Conservation (phyloP, 2,888 invertebrate species). For the Dryocosmus kuriphilus region DNA sequence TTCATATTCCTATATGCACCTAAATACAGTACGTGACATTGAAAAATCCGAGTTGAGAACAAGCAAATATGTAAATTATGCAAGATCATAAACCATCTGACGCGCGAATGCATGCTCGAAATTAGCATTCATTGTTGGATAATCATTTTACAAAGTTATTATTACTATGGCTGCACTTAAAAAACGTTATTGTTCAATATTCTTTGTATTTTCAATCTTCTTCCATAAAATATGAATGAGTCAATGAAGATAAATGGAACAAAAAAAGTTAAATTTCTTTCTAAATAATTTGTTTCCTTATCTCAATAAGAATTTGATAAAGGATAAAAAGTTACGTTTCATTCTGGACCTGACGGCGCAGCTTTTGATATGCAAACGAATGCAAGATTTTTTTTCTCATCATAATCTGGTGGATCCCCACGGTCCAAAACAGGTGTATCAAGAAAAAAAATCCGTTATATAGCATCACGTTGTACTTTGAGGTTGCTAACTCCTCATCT, state of each 20-base stretch:
- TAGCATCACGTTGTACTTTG: neutral
- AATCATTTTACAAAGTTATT: neutral
- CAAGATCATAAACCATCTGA: neutral
- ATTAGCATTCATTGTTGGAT: neutral
- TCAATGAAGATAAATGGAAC: too few relatives aligned
- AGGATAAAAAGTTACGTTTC: neutral
- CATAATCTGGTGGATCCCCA: neutral
- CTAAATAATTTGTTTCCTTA: too few relatives aligned
- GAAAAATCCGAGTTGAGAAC: conserved; percentile 22
- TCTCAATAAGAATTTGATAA: neutral
- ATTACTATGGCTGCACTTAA: neutral
- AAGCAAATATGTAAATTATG: neutral
- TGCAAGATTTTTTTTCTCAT: neutral
- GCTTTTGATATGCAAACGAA: conserved; percentile 1
- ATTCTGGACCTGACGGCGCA: neutral
- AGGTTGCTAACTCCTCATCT: conserved; percentile 21
- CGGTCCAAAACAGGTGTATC: neutral
- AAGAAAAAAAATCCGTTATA: conserved; percentile 26
- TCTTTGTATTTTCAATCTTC: neutral
- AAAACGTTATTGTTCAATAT: neutral
- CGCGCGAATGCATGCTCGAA: too few relatives aligned
- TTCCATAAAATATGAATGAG: too few relatives aligned
- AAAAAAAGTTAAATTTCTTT: too few relatives aligned
- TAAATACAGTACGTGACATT: conserved; percentile 1
- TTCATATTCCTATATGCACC: conserved; percentile 20